These are phyloP conservation scores for Melikaiella ostensackeni DNA, from an alignment of 2,888 invertebrate species.

Conservation along the genomic window DNA sequence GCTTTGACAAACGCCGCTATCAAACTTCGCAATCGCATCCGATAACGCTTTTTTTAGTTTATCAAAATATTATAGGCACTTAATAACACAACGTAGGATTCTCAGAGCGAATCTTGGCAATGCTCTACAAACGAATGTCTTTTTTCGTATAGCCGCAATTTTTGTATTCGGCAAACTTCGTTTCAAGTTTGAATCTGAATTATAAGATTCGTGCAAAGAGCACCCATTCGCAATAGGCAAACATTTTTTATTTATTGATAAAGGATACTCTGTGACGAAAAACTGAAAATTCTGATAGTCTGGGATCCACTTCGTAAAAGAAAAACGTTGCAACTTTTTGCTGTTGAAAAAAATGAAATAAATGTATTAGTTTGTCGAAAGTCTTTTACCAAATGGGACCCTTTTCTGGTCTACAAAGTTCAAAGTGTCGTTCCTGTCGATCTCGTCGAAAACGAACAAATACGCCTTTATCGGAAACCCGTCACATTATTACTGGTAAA, in stretches of 20 bases:
- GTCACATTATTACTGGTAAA: slow-evolving; percentile 59
- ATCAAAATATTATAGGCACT: slow-evolving; percentile 40
- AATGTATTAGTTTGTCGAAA: not conserved
- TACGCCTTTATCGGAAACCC: slow-evolving; percentile 44
- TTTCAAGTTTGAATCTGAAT: slow-evolving; percentile 12
- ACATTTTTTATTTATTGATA: not conserved
- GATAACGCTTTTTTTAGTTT: slow-evolving; percentile 5
- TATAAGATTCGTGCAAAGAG: slow-evolving; percentile 24
- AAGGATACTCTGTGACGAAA: slow-evolving; percentile 16
- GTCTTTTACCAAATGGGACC: slow-evolving; percentile 4
- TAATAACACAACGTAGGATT: slow-evolving; percentile 36
- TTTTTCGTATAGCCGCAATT: not conserved
- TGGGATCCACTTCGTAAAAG: slow-evolving; percentile 1
- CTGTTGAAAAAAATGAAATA: not conserved
- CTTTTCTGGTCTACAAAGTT: slow-evolving; percentile 5
- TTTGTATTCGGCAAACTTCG: slow-evolving; percentile 12
- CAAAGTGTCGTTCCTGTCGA: not conserved
- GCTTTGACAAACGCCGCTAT: slow-evolving; percentile 8
- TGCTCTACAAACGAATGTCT: slow-evolving; percentile 17
- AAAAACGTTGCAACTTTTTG: not conserved
- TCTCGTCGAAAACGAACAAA: not conserved
- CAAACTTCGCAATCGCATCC: slow-evolving; percentile 4
- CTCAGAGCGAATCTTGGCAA: slow-evolving; percentile 17
- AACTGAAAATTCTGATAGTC: not conserved
- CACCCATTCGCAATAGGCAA: slow-evolving; percentile 5